Conservation (phyloP, 2,113 vertebrate species). For the Chaetura pelagica region DNA sequence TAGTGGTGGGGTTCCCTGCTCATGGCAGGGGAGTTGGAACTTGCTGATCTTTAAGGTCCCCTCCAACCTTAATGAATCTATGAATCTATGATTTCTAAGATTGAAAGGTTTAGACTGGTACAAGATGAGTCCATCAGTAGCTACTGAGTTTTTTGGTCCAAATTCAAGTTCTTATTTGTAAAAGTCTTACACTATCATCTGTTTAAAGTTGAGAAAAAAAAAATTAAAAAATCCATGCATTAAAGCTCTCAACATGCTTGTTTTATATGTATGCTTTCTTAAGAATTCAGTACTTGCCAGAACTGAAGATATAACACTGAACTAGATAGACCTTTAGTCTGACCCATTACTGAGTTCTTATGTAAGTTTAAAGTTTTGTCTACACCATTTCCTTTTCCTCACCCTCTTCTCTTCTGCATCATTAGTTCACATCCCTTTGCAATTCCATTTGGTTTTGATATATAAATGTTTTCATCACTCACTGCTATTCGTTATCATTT, state of each 20-base stretch:
- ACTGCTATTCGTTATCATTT: neutral
- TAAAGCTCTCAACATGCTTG: neutral
- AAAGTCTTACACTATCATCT: neutral
- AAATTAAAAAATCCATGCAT: neutral
- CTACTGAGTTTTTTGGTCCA: neutral
- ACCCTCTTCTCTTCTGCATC: neutral
- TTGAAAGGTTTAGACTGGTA: neutral
- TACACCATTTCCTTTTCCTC: neutral
- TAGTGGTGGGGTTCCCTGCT: too few species aligned
- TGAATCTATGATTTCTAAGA: too few species aligned
- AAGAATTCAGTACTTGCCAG: neutral
- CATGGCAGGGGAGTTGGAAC: too few species aligned
- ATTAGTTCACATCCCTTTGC: neutral
- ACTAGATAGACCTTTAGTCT: neutral
- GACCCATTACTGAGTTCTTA: neutral
- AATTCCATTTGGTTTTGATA: neutral
- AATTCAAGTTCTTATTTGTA: neutral
- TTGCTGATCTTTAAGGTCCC: too few species aligned
- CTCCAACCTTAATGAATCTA: too few species aligned
- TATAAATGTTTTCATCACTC: slow-evolving; percentile 11
- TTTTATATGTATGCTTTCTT: neutral
- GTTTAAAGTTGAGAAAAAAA: neutral
- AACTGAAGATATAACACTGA: neutral
- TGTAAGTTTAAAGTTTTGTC: neutral
- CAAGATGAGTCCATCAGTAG: neutral